Evolutionary conservation across 2,888 invertebrate species (phyloP).

Genomic region (Conops quadrifasciatus): DNA sequence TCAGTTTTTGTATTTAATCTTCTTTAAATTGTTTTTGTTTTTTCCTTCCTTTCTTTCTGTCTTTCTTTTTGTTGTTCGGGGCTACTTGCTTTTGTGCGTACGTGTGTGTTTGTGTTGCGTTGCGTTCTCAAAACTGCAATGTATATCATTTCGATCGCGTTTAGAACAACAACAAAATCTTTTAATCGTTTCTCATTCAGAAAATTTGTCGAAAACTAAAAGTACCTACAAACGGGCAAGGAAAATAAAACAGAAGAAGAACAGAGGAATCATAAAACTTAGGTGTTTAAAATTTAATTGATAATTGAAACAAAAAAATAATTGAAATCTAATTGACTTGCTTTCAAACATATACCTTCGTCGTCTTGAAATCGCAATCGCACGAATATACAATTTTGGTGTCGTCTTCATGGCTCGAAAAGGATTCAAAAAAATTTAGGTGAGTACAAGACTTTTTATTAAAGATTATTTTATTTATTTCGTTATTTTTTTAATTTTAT

Average conservation of each 20-base stretch:
- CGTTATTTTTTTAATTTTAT: too few relatives aligned
- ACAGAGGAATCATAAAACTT: background rate
- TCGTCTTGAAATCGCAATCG: background rate
- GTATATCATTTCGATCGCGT: background rate
- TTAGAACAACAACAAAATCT: background rate
- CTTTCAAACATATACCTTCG: background rate
- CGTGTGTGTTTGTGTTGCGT: background rate
- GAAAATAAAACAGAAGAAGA: background rate
- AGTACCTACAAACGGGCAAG: background rate
- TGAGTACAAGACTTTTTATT: background rate
- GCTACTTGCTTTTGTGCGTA: background rate
- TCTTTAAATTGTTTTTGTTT: background rate
- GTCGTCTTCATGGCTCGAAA: background rate
- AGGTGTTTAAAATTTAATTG: too few relatives aligned
- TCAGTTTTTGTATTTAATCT: constrained; percentile 10
- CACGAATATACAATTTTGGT: too few relatives aligned
- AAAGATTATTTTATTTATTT: too few relatives aligned
- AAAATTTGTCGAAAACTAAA: background rate
- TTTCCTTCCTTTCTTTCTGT: background rate
- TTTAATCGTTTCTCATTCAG: too few relatives aligned
- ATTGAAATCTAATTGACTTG: background rate
- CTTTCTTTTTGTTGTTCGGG: background rate
- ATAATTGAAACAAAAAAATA: background rate
- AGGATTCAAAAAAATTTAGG: constrained; percentile 7
- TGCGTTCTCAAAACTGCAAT: background rate